Percentiles rank a stretch among this genome's conserved stretches.
Conservation (phyloP, 2,113 vertebrate genomes). For the Montifringilla adamsi region DNA sequence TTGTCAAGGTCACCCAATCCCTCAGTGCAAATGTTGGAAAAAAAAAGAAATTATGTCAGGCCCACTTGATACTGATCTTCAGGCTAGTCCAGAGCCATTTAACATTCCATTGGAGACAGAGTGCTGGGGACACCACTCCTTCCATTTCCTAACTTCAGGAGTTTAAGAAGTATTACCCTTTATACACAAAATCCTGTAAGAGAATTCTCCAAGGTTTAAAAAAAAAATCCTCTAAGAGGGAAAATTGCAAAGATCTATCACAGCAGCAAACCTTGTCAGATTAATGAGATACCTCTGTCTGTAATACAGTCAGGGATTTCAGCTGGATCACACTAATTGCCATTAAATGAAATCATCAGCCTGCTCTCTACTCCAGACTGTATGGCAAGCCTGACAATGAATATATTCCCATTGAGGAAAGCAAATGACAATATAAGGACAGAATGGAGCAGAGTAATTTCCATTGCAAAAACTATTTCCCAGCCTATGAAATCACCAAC, state of each 20-base stretch:
- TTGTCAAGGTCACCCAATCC: not conserved
- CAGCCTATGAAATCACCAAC: not conserved
- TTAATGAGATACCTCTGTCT: constrained; percentile 6
- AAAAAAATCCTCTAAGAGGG: not conserved
- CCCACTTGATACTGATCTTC: not conserved
- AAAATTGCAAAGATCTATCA: not conserved
- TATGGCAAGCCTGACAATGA: constrained; percentile 1
- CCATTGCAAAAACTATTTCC: not conserved
- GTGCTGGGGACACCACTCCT: not conserved
- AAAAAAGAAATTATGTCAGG: not conserved
- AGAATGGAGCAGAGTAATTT: not conserved
- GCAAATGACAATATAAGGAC: not conserved
- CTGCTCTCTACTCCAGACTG: not conserved
- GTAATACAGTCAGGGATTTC: constrained; percentile 7
- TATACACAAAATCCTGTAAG: not conserved
- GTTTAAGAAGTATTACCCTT: not conserved
- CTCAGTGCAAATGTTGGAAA: not conserved
- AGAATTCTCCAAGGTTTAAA: not conserved
- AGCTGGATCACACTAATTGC: not conserved
- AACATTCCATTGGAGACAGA: not conserved
- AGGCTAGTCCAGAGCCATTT: not conserved
- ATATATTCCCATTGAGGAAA: not conserved
- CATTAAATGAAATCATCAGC: constrained; percentile 13
- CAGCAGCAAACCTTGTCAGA: not conserved
- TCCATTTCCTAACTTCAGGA: not conserved